phyloP scores from a whole-genome alignment of 2,113 vertebrate genomes.

The Piprites chloris region DNA sequence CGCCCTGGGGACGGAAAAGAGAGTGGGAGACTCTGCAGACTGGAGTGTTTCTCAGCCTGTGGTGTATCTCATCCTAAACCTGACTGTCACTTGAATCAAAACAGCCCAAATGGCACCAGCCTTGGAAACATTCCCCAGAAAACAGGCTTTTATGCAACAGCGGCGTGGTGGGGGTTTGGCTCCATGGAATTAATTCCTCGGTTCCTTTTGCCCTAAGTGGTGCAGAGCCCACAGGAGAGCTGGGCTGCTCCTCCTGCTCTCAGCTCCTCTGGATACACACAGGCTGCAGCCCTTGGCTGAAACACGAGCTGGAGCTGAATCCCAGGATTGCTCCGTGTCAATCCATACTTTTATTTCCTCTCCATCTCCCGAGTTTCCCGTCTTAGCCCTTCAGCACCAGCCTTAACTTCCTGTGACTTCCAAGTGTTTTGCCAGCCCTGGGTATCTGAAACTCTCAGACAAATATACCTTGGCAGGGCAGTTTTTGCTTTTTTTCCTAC shows the following conservation, averaged over 20 bases:
- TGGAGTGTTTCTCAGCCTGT: not conserved
- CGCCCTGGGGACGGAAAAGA: not conserved
- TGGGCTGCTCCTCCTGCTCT: not conserved
- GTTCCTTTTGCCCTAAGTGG: not conserved
- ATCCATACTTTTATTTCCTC: not conserved
- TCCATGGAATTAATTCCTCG: not conserved
- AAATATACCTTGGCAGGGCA: not conserved
- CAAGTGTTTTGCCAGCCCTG: not conserved
- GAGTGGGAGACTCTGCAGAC: not conserved
- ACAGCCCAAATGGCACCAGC: conserved; percentile 10
- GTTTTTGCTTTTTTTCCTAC: not conserved
- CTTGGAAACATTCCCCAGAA: not conserved
- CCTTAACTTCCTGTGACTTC: not conserved
- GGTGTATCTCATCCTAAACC: not conserved
- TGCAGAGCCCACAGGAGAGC: not conserved
- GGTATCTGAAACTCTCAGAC: not conserved
- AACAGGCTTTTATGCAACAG: not conserved
- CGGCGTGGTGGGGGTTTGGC: conserved; percentile 15
- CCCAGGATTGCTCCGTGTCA: not conserved
- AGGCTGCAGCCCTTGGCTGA: not conserved
- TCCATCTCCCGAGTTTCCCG: not conserved
- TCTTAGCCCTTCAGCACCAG: not conserved
- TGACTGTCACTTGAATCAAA: not conserved
- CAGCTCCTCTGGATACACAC: not conserved
- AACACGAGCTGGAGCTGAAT: not conserved